Evolutionary conservation across 2,113 vertebrate species (phyloP), one percentile per base, ranked within the genome.

Genomic region (Crotalus horridus): DNA sequence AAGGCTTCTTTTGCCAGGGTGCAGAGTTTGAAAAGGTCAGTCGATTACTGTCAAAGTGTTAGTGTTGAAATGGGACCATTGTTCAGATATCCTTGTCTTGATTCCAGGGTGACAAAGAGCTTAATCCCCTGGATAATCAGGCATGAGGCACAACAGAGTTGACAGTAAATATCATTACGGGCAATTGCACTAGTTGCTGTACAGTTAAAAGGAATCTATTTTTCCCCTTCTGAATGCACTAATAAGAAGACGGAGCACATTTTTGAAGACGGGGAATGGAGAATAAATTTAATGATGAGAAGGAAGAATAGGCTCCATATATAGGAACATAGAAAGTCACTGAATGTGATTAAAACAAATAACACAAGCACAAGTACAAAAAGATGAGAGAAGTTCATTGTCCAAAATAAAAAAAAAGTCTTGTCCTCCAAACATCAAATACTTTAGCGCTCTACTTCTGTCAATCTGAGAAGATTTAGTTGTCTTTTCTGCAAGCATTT

Each of bases 51-150:
- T 59, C 69, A 56, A 85, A 74, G 23, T 2, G 11, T 46, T 13
- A 7, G 43, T 48, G 33, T 61, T 12, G 59, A 89, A 92, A 74
- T 26, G 7, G 26, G 15, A 58, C 74, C 59, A 4, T n/a, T 4
- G 53, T 48, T 81, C 87, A 23, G 51, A 89, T 55, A 39, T 29
- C 55, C 56, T 87, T 61, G 56, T 53, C 89, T 93, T 86, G 54
- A 59, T 93, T 93, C 89, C 88, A 92, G 88, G 88, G 46, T 8
- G 54, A 51, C 33, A 43, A 55, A 21, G 88, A 51, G 92, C 48
- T 93, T 93, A 90, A 93, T 93, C 46, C 46, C 46, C 81, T 21
- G 54, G 64, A 89, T 85, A 93, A 93, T 87, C 74, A 53, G n/a
- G 69, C 88, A 33, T 85, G 81, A 9, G 92, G 43, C 39, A 24